Conservation (phyloP, 2,797 vertebrate genomes). For the Arctocebus calabarensis region DNA sequence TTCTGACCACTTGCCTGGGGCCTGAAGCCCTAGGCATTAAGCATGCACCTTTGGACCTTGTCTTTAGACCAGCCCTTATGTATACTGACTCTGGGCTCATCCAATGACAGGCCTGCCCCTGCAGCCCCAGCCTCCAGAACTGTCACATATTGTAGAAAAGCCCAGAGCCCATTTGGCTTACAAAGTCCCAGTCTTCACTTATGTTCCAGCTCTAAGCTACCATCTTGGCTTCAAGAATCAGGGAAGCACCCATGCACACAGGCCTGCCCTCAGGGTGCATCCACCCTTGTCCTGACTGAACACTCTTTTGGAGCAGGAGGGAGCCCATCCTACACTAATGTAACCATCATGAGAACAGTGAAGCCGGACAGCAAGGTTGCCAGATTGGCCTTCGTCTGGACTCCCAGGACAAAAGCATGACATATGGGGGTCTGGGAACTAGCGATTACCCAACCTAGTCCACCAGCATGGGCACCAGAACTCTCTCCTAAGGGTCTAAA, state of each 20-base stretch:
- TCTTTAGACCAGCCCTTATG: no score
- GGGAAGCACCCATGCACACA: neutral
- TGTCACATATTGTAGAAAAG: neutral
- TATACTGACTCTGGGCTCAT: neutral
- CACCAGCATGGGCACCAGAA: no score
- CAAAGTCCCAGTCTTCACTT: neutral
- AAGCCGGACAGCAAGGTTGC: no score
- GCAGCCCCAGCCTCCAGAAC: neutral
- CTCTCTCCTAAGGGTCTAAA: no score
- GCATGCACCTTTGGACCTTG: neutral
- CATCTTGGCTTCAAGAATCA: neutral
- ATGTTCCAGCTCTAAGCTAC: neutral
- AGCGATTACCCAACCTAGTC: no score
- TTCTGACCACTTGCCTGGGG: accelerated
- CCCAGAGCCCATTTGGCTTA: neutral
- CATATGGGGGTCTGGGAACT: no score
- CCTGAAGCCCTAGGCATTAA: neutral
- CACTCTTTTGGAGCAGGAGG: no score
- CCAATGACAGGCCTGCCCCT: neutral
- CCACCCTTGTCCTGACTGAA: no score
- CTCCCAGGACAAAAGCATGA: no score
- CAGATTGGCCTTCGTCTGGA: no score
- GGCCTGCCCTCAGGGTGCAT: neutral
- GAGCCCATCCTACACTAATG: no score
- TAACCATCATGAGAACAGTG: no score